phyloP scores from a whole-genome alignment of 2,888 invertebrate genomes.

The Drosophila koepferae region DNA sequence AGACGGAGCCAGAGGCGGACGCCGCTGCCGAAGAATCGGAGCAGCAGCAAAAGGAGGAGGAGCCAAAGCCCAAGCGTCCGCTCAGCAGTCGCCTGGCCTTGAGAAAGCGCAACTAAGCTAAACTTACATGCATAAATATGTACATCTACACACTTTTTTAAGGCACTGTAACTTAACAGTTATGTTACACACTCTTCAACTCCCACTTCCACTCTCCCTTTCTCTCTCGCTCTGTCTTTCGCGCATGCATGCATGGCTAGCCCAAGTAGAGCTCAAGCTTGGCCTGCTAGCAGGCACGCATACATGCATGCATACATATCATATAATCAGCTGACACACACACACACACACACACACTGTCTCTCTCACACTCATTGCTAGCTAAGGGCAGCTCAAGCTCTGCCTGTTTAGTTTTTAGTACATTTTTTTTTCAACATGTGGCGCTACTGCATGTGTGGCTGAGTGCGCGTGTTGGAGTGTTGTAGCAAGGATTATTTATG shows the following conservation, averaged over 20 bases:
- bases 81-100: conserved; percentile 78
- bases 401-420: conserved; percentile 76
- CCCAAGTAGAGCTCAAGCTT: conserved; percentile 66
- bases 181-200: conserved; percentile 9
- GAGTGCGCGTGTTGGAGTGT: background rate
- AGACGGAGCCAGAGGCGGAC: conserved; percentile 75
- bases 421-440: conserved; percentile 54
- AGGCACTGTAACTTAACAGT: conserved; percentile 18
- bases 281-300: background rate
- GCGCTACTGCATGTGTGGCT: conserved; percentile 6
- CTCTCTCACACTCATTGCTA: conserved; percentile 66
- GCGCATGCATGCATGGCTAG: conserved; percentile 63
- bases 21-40: conserved; percentile 80
- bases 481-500: conserved; percentile 7
- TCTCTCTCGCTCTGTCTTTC: conserved; percentile 12
- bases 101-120: conserved; percentile 82
- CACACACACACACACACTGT: background rate
- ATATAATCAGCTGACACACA: conserved; percentile 9
- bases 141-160: conserved; percentile 8
- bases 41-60: conserved; percentile 81
- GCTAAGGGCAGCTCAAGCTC: conserved; percentile 72
- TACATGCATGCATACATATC: conserved; percentile 22
- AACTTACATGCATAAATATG: conserved; percentile 1
- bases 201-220: background rate
- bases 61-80: conserved; percentile 82